Conservation (phyloP, 2,888 invertebrate genomes). For the Ophion ventricosus region DNA sequence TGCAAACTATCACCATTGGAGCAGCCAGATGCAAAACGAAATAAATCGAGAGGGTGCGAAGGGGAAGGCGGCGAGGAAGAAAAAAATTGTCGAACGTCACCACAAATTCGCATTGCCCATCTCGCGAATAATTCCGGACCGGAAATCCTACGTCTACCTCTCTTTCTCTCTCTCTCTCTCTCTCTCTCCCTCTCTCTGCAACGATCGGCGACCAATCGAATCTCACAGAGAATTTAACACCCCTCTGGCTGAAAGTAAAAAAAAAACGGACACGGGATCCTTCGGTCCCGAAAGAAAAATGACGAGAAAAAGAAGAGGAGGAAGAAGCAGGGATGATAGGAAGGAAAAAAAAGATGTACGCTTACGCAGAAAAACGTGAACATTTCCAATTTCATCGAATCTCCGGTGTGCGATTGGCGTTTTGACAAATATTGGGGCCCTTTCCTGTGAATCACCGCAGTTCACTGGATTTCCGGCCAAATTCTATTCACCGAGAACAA, state of each 20-base stretch:
- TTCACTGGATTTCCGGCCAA: constrained; percentile 57
- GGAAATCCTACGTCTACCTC: constrained; percentile 76
- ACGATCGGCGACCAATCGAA: constrained; percentile 80
- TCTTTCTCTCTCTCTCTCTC: constrained; percentile 58
- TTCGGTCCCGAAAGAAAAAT: constrained; percentile 26
- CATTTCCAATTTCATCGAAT: constrained; percentile 80
- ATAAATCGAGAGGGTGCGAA: constrained; percentile 17
- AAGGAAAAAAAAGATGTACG: constrained; percentile 71
- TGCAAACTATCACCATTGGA: constrained; percentile 26
- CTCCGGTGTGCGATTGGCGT: constrained; percentile 76
- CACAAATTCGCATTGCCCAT: constrained; percentile 59
- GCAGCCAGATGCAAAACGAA: constrained; percentile 13
- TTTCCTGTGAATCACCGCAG: constrained; percentile 40
- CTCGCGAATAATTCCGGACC: constrained; percentile 73
- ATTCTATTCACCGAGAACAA: constrained; percentile 21
- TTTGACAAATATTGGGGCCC: constrained; percentile 73
- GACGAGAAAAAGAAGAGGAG: constrained; percentile 46
- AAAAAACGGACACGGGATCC: constrained; percentile 44
- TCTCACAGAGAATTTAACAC: constrained; percentile 83
- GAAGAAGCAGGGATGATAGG: constrained; percentile 52
- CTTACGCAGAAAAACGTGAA: constrained; percentile 71
- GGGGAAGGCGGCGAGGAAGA: too few species aligned
- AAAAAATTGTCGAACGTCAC: constrained; percentile 46
- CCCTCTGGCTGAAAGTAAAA: constrained; percentile 69
- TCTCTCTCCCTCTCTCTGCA: constrained; percentile 66